Base-by-base conservation (phyloP, 1,140 invertebrate species). In the Scaptomyza hsui region DNA sequence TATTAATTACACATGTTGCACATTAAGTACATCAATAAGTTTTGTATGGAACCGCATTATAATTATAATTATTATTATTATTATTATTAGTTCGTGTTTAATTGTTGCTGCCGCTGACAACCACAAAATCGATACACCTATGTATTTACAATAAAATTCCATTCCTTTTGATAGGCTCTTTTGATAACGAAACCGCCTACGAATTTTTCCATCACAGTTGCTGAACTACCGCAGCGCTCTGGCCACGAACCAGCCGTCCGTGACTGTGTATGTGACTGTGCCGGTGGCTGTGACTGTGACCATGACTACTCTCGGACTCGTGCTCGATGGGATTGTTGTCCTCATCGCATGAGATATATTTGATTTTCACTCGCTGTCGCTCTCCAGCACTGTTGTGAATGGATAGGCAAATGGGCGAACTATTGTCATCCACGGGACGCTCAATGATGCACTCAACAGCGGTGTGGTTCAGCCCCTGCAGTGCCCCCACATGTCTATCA, bases 341-440 rank as follows among this genome's bases (percentile, higher is more conserved):
- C 69, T 90, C 89, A 71, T 90, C 89, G 62, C 89, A 90, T 47
- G 89, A 90, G 48, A 90, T 90, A 62, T 90, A 90, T 64, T 90
- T 86, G 44, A 90, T 90, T 75, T 80, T 83, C 19, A 90, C 68
- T 16, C 70, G 75, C 37, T 90, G 75, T n/a, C 80, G 72, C 45
- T 90, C 78, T 4, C 82, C 82, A 1, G 29, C 16, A 18, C 83
- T 78, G 39, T 89, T 85, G 49, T 89, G 67, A 16, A 90, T 78
- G 2, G 89, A 90, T 6, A 90, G 67, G 29, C 80, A 90, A 18
- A 90, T 61, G 44, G 89, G 89, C 3, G 89, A 90, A n/a, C 85
- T 79, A 16, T 68, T 82, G 24, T 55, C 71, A 15, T 86, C 78
- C 6, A 71, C 44, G 0, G 67, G 67, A 13, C 78, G 48, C 47